phyloP scores from a whole-genome alignment of 1,140 invertebrate species.

The Stegodyphus dumicola region DNA sequence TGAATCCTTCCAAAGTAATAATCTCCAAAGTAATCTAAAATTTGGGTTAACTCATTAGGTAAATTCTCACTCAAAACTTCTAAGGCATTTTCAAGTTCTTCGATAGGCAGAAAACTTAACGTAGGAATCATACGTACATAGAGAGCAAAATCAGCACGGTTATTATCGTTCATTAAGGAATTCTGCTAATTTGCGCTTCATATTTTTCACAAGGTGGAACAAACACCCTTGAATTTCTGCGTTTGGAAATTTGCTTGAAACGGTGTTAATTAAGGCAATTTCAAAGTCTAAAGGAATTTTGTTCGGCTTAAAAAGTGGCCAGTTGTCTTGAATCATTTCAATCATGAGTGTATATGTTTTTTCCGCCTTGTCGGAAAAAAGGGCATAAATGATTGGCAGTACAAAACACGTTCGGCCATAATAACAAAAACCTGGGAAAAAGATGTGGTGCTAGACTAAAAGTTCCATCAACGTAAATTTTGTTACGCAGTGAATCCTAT shows the following conservation, averaged over 20 bases:
- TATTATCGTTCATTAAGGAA: slow-evolving; percentile 2
- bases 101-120: not conserved
- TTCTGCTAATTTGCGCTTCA: not conserved
- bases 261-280: not conserved
- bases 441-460: slow-evolving; percentile 7
- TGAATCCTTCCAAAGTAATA: not conserved
- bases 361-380: not conserved
- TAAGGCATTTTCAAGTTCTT: not conserved
- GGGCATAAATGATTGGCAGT: not conserved
- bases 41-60: not conserved
- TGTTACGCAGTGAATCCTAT: not conserved
- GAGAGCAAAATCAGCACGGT: not conserved
- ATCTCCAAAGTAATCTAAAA: slow-evolving; percentile 6
- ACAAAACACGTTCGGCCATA: not conserved
- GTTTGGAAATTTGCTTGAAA: not conserved
- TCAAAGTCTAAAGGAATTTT: not conserved
- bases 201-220: not conserved
- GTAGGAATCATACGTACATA: not conserved
- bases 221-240: slow-evolving; percentile 2
- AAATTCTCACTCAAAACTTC: not conserved
- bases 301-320: not conserved
- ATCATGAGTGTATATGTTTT: not conserved
- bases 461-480: slow-evolving; percentile 5
- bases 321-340: not conserved
- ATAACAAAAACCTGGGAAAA: slow-evolving; percentile 1